Percentiles rank a stretch among this genome's conserved stretches.
These are phyloP conservation scores for Pseudoips prasinana DNA, from an alignment of 2,888 invertebrate genomes.

Conservation along the genomic window DNA sequence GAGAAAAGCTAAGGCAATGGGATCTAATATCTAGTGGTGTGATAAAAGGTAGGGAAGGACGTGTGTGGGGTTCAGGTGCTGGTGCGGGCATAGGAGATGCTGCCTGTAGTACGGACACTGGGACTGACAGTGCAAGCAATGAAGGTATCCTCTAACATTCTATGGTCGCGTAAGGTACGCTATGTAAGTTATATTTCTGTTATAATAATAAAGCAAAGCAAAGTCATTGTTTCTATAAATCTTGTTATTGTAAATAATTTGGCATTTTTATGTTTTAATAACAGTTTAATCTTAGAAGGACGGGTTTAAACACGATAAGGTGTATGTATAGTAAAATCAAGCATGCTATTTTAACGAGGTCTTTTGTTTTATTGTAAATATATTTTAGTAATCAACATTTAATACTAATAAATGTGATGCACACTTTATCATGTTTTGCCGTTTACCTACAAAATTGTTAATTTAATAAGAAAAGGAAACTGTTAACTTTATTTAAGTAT, in stretches of 20 bases:
- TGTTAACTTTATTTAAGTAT: no score
- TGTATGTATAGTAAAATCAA: slow-evolving; percentile 58
- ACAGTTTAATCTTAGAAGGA: slow-evolving; percentile 28
- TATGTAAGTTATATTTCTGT: slow-evolving; percentile 72
- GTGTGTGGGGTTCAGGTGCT: slow-evolving; percentile 64
- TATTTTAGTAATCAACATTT: slow-evolving; percentile 39
- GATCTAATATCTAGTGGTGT: slow-evolving; percentile 93
- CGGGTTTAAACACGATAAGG: slow-evolving; percentile 66
- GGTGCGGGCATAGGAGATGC: slow-evolving; percentile 58
- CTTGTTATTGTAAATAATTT: slow-evolving; percentile 51
- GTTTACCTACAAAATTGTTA: no score
- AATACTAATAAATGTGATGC: slow-evolving; percentile 44
- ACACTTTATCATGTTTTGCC: slow-evolving; percentile 67
- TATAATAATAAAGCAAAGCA: slow-evolving; percentile 65
- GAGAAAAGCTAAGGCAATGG: slow-evolving; percentile 94
- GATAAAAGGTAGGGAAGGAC: slow-evolving; percentile 75
- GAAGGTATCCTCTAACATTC: slow-evolving; percentile 78
- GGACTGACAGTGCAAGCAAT: slow-evolving; percentile 73
- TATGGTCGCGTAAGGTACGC: slow-evolving; percentile 70
- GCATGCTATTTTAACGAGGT: slow-evolving; percentile 61
- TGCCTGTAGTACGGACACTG: slow-evolving; percentile 67
- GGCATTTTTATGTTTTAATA: slow-evolving; percentile 47
- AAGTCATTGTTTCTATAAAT: slow-evolving; percentile 54
- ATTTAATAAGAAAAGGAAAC: no score
- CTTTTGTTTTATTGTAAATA: slow-evolving; percentile 38